Evolutionary conservation across 2,113 vertebrate species (phyloP).

Genomic region (Sterrhoptilus dennistouni): DNA sequence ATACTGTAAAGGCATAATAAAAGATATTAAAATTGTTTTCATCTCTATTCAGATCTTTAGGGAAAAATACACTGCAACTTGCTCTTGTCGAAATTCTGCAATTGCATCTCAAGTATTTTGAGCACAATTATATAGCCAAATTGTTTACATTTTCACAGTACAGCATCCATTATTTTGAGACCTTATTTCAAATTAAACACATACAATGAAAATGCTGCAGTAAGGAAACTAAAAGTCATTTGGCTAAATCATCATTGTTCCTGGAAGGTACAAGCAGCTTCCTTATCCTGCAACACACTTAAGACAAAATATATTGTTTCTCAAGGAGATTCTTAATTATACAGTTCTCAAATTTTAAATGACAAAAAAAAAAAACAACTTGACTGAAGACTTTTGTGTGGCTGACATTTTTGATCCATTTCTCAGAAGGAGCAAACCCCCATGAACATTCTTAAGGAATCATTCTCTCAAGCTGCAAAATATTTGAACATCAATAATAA

Average conservation of each 20-base stretch:
- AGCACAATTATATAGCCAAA: background rate
- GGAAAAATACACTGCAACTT: background rate
- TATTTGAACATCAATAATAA: slow-evolving; percentile 42
- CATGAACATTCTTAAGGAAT: background rate
- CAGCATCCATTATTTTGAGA: background rate
- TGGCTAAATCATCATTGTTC: background rate
- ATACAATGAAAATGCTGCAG: background rate
- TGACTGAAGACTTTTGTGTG: background rate
- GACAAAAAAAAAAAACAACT: background rate
- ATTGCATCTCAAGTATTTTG: background rate
- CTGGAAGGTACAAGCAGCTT: background rate
- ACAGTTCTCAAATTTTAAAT: background rate
- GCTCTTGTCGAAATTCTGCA: background rate
- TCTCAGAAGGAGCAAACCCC: background rate
- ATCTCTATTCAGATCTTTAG: background rate
- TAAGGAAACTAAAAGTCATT: background rate
- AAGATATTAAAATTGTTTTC: background rate
- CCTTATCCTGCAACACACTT: background rate
- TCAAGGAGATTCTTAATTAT: background rate
- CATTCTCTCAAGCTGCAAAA: background rate
- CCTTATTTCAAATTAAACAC: background rate
- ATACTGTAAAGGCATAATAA: background rate
- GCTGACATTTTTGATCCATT: background rate
- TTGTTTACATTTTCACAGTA: background rate
- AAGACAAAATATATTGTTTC: background rate